phyloP scores from a whole-genome alignment of 1,140 invertebrate genomes.

The Cheumatopsyche charites region DNA sequence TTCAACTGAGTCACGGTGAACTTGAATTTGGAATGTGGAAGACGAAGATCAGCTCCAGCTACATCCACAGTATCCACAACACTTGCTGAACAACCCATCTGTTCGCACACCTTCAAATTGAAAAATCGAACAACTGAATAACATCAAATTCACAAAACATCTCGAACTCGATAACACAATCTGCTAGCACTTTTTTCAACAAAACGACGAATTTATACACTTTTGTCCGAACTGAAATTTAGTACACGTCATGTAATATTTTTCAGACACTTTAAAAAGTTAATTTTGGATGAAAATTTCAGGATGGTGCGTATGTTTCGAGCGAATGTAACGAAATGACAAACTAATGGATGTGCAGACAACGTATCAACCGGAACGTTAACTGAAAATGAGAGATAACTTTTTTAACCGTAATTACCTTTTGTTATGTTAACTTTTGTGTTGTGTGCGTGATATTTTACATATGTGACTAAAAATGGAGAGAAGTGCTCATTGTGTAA shows the following conservation, averaged over 20 bases:
- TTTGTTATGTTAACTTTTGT: constrained; percentile 1
- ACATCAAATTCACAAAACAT: not conserved
- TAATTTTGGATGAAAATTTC: not conserved
- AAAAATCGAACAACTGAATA: not conserved
- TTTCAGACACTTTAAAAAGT: not conserved
- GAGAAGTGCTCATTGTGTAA: too few species aligned
- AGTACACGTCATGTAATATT: not conserved
- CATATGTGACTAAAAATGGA: not conserved
- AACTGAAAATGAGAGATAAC: constrained; percentile 35
- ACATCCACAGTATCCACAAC: constrained; percentile 49
- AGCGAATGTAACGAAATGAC: constrained; percentile 13
- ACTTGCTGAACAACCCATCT: constrained; percentile 54
- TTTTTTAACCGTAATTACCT: constrained; percentile 34
- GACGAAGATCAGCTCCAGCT: constrained; percentile 53
- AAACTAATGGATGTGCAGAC: constrained; percentile 24
- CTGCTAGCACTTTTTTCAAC: too few species aligned
- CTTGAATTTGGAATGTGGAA: constrained; percentile 53
- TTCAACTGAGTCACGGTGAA: constrained; percentile 54
- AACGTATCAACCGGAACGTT: constrained; percentile 27
- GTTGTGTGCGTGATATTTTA: not conserved
- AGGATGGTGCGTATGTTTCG: not conserved
- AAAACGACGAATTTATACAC: too few species aligned
- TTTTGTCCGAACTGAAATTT: not conserved
- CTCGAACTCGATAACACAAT: too few species aligned
- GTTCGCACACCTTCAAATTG: constrained; percentile 31